These are phyloP conservation scores for Oreochromis grahami DNA, from an alignment of 2,797 vertebrate species.

Conservation along the genomic window DNA sequence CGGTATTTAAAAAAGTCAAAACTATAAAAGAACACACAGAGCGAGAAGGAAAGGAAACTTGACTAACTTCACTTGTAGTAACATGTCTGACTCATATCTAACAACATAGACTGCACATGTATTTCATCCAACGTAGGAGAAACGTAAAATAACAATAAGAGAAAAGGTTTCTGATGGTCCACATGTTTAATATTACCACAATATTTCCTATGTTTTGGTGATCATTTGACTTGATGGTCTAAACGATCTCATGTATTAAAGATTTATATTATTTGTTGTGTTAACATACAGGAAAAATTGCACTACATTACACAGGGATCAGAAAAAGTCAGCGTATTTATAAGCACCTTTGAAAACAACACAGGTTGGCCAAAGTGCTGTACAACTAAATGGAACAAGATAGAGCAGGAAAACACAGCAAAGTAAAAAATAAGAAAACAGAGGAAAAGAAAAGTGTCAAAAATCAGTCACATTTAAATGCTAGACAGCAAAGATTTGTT, in stretches of 20 bases:
- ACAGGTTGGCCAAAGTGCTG: background rate
- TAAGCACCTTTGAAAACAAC: background rate
- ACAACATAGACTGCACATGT: background rate
- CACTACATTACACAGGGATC: background rate
- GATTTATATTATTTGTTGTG: accelerated
- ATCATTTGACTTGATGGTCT: background rate
- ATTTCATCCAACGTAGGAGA: background rate
- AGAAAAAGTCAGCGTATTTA: background rate
- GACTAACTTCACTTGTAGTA: background rate
- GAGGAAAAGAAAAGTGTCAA: background rate
- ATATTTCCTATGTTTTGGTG: background rate
- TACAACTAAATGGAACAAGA: background rate
- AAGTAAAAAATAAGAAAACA: background rate
- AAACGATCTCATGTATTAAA: accelerated
- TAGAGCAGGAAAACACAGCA: accelerated
- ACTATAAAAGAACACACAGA: background rate
- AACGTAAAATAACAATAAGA: background rate
- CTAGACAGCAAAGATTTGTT: background rate
- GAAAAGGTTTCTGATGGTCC: background rate
- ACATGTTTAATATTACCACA: background rate
- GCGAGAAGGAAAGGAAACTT: background rate
- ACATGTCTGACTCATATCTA: background rate
- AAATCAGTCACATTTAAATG: background rate
- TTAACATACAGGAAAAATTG: background rate
- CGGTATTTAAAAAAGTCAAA: background rate